phyloP scores from a whole-genome alignment of 1,140 invertebrate species.

The Antheraea mylitta region DNA sequence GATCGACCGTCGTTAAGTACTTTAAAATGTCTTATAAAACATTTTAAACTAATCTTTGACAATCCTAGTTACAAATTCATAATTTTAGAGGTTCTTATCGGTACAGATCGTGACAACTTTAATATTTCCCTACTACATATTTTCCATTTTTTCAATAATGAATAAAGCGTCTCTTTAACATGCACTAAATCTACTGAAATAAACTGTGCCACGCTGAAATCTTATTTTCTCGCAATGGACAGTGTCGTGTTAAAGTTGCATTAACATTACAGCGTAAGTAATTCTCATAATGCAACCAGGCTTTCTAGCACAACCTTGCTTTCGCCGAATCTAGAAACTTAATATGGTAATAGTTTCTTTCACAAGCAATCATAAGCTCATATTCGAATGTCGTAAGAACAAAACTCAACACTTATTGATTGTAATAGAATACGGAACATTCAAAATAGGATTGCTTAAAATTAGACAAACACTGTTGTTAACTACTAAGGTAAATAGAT shows the following conservation, averaged over 20 bases:
- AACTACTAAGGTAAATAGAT: no score
- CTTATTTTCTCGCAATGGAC: not conserved
- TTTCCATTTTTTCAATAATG: not conserved
- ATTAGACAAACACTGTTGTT: no score
- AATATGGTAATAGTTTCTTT: constrained; percentile 20
- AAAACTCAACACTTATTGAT: no score
- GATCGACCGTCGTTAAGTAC: constrained; percentile 32
- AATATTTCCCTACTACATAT: no score
- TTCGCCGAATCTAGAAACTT: constrained; percentile 32
- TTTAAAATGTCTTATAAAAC: constrained; percentile 25
- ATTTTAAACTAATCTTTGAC: not conserved
- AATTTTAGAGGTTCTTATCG: not conserved
- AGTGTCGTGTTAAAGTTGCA: constrained; percentile 29
- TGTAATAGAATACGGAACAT: no score
- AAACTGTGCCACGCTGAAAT: not conserved
- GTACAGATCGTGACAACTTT: not conserved
- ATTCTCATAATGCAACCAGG: constrained; percentile 32
- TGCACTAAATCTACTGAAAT: not conserved
- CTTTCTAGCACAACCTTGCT: constrained; percentile 36
- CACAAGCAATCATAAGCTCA: constrained; percentile 14
- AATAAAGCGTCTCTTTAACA: not conserved
- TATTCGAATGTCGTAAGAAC: no score
- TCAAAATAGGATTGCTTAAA: no score
- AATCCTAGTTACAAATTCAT: not conserved
- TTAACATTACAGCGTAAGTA: constrained; percentile 27